Percentiles rank a stretch among this genome's conserved stretches.
phyloP scores from a whole-genome alignment of 2,888 invertebrate species.

The Tachina fera region DNA sequence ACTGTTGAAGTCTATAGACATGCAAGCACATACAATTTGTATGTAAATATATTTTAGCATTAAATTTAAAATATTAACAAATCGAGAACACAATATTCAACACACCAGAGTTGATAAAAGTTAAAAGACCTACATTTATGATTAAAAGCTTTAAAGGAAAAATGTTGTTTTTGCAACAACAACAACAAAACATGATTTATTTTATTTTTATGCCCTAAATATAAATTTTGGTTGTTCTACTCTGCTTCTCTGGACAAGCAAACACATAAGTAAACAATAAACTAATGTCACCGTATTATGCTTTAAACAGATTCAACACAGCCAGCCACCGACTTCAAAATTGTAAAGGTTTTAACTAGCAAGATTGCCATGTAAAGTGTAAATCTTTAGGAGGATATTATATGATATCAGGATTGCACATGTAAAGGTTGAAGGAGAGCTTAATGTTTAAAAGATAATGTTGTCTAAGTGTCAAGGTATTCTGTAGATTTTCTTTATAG shows the following conservation, averaged over 20 bases:
- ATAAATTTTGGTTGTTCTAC: conserved; percentile 11
- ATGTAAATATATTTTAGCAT: conserved; percentile 18
- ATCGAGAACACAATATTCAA: conserved; percentile 13
- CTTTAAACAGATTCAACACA: too few relatives aligned
- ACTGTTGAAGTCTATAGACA: neutral
- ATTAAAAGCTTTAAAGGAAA: conserved; percentile 30
- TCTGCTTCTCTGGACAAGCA: neutral
- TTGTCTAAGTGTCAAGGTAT: too few relatives aligned
- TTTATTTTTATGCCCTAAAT: conserved; percentile 21
- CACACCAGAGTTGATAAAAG: conserved; percentile 32
- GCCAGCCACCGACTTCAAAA: too few relatives aligned
- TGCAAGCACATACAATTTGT: neutral
- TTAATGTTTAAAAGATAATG: too few relatives aligned
- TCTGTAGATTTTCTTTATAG: too few relatives aligned
- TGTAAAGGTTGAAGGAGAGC: too few relatives aligned
- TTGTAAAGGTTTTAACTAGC: too few relatives aligned
- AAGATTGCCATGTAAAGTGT: too few relatives aligned
- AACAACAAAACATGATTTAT: conserved; percentile 38
- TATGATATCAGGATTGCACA: too few relatives aligned
- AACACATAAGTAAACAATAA: neutral
- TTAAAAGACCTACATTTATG: conserved; percentile 41
- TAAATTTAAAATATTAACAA: conserved; percentile 36
- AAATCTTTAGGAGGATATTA: too few relatives aligned
- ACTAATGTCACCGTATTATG: neutral
- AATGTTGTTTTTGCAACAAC: neutral